phyloP scores from a whole-genome alignment of 2,113 vertebrate genomes.

The Cottus gobio region DNA sequence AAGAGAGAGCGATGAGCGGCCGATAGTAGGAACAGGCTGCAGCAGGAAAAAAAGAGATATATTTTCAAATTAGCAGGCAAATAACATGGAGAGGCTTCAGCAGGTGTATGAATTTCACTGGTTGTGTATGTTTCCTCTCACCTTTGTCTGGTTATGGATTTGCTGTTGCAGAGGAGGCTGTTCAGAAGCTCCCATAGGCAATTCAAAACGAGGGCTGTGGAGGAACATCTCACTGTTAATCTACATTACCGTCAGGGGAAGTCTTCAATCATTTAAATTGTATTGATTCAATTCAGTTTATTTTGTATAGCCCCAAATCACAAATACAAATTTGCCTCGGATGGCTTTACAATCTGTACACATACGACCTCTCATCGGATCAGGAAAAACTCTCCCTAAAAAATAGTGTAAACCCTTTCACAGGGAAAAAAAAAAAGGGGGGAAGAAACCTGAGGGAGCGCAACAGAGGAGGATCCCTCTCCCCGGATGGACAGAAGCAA shows the following conservation, averaged over 20 bases:
- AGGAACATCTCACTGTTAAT: slow-evolving; percentile 28
- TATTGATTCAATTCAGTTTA: too few relatives aligned
- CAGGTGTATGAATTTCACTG: not conserved
- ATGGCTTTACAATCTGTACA: too few relatives aligned
- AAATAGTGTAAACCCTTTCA: too few relatives aligned
- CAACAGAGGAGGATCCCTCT: too few relatives aligned
- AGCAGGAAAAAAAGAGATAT: not conserved
- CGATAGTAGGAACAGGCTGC: slow-evolving; percentile 59
- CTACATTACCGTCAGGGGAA: not conserved
- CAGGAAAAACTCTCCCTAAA: too few relatives aligned
- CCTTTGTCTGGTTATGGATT: slow-evolving; percentile 90
- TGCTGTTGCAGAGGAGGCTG: slow-evolving; percentile 94
- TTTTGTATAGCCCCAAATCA: too few relatives aligned
- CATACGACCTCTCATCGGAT: too few relatives aligned
- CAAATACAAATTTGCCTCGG: too few relatives aligned
- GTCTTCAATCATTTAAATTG: not conserved
- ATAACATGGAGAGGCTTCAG: not conserved
- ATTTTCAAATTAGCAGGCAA: not conserved
- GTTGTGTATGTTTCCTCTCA: slow-evolving; percentile 56
- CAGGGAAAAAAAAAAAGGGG: too few relatives aligned
- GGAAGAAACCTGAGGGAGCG: too few relatives aligned
- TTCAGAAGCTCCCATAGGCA: slow-evolving; percentile 96
- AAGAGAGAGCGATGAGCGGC: slow-evolving; percentile 85
- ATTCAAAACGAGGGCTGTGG: slow-evolving; percentile 94
- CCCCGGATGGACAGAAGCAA: too few relatives aligned